phyloP scores from a whole-genome alignment of 1,140 invertebrate species.

The Copidosoma floridanum region DNA sequence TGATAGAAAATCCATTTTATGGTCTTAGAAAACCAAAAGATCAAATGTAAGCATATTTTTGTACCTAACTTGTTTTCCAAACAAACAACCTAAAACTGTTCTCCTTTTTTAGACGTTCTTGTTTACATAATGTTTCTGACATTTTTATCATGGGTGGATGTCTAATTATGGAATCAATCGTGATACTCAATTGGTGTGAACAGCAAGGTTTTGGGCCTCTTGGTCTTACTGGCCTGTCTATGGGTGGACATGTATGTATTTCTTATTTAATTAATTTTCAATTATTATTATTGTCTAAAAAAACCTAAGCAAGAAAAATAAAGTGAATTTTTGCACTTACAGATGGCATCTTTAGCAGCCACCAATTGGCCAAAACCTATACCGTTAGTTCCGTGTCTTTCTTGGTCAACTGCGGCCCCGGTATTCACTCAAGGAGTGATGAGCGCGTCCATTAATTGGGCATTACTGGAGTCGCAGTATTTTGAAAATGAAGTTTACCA shows the following conservation, averaged over 20 bases:
- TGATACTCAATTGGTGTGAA: slow-evolving; percentile 92
- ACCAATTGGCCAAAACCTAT: slow-evolving; percentile 93
- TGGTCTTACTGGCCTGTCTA: slow-evolving; percentile 95
- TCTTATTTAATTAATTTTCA: background rate
- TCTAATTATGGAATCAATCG: slow-evolving; percentile 89
- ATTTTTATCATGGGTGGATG: slow-evolving; percentile 99
- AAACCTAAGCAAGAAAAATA: background rate
- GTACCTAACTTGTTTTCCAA: background rate
- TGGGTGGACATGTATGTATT: slow-evolving; percentile 93
- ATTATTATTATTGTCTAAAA: background rate
- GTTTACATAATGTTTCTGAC: slow-evolving; percentile 93
- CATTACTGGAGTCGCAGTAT: slow-evolving; percentile 85
- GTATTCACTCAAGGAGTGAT: slow-evolving; percentile 96
- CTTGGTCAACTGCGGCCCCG: slow-evolving; percentile 94
- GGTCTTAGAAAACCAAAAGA: slow-evolving; percentile 87
- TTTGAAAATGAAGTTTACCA: slow-evolving; percentile 78
- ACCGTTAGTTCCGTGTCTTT: slow-evolving; percentile 89
- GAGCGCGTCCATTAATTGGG: slow-evolving; percentile 93
- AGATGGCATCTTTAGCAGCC: slow-evolving; percentile 97
- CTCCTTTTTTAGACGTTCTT: slow-evolving; percentile 74
- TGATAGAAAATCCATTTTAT: slow-evolving; percentile 98
- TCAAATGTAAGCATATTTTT: slow-evolving; percentile 70
- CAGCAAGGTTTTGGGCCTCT: slow-evolving; percentile 83
- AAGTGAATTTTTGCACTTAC: slow-evolving; percentile 32
- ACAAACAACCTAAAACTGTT: slow-evolving; percentile 6